Percentiles rank a stretch among this genome's conserved stretches.
phyloP scores from a whole-genome alignment of 1,140 invertebrate species.

The Lepidurus arcticus region DNA sequence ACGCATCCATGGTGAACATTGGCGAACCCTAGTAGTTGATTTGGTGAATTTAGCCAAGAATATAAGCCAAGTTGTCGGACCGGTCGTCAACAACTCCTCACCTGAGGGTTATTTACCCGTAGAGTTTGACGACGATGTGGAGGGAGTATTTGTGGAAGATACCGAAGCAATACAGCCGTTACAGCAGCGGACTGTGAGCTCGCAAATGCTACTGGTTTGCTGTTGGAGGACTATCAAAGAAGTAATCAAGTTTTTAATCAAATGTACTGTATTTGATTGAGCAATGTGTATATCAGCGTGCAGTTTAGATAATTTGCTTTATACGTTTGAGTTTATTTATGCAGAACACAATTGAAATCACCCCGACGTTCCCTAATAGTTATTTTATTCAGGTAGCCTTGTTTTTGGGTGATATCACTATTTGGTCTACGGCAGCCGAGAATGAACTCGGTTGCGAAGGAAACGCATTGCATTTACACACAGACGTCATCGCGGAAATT shows the following conservation, averaged over 20 bases:
- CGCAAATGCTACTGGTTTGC: slow-evolving; percentile 80
- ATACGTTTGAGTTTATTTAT: not conserved
- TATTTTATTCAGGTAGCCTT: slow-evolving; percentile 47
- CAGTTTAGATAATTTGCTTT: not conserved
- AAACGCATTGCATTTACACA: slow-evolving; percentile 30
- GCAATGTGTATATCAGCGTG: no score
- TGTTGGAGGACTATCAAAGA: slow-evolving; percentile 81
- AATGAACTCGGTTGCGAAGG: slow-evolving; percentile 42
- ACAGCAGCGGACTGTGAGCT: slow-evolving; percentile 48
- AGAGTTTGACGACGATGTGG: slow-evolving; percentile 51
- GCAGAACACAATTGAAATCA: not conserved
- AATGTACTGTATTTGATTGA: not conserved
- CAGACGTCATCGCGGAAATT: slow-evolving; percentile 49
- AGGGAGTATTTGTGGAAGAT: slow-evolving; percentile 25
- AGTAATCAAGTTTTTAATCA: slow-evolving; percentile 38
- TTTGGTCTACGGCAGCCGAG: slow-evolving; percentile 36
- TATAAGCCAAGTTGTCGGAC: slow-evolving; percentile 52
- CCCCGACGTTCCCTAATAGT: slow-evolving; percentile 27
- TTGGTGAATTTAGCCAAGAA: not conserved
- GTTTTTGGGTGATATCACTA: slow-evolving; percentile 52
- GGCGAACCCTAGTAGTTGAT: not conserved
- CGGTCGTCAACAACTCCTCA: slow-evolving; percentile 78
- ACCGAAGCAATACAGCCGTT: not conserved
- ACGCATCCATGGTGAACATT: not conserved
- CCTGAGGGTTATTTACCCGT: slow-evolving; percentile 85